Percentiles rank a stretch among this genome's conserved stretches.
These are phyloP conservation scores for Pyrocoelia pectoralis DNA, from an alignment of 2,888 invertebrate genomes.

Conservation along the genomic window DNA sequence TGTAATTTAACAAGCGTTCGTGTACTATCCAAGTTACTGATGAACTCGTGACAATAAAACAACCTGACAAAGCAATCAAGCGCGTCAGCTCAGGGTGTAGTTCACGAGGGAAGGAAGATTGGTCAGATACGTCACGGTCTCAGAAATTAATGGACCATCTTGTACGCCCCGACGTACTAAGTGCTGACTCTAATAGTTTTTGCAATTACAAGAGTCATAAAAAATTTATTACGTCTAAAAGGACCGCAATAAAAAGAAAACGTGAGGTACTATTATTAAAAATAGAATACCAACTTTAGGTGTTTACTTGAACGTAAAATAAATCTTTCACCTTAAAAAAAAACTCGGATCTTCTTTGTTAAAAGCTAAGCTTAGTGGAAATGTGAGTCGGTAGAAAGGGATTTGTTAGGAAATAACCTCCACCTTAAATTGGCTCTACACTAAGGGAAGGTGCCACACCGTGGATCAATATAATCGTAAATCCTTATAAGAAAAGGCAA, in stretches of 20 bases:
- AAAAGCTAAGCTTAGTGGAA: slow-evolving; percentile 42
- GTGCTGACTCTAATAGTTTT: slow-evolving; percentile 37
- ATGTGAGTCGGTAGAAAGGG: slow-evolving; percentile 47
- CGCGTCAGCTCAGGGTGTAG: slow-evolving; percentile 48
- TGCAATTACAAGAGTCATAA: slow-evolving; percentile 33
- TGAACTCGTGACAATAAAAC: slow-evolving; percentile 57
- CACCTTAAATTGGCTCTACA: slow-evolving; percentile 49
- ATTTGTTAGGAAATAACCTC: slow-evolving; percentile 51
- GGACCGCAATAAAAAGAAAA: not conserved
- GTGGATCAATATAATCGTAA: slow-evolving; percentile 45
- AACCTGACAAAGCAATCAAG: slow-evolving; percentile 59
- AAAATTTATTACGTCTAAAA: slow-evolving; percentile 28
- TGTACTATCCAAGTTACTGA: slow-evolving; percentile 47
- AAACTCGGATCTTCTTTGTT: slow-evolving; percentile 26
- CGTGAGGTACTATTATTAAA: not conserved
- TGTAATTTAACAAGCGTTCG: not conserved
- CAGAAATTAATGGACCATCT: slow-evolving; percentile 36
- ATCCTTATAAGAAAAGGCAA: slow-evolving; percentile 43
- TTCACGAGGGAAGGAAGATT: slow-evolving; percentile 51
- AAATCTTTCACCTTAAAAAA: not conserved
- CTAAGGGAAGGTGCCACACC: slow-evolving; percentile 42
- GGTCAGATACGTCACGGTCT: slow-evolving; percentile 57
- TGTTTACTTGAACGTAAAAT: not conserved
- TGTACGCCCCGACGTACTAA: slow-evolving; percentile 33
- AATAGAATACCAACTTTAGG: not conserved